Evolutionary conservation across 2,888 invertebrate genomes (phyloP).

Genomic region (Azorinus chamasolen): DNA sequence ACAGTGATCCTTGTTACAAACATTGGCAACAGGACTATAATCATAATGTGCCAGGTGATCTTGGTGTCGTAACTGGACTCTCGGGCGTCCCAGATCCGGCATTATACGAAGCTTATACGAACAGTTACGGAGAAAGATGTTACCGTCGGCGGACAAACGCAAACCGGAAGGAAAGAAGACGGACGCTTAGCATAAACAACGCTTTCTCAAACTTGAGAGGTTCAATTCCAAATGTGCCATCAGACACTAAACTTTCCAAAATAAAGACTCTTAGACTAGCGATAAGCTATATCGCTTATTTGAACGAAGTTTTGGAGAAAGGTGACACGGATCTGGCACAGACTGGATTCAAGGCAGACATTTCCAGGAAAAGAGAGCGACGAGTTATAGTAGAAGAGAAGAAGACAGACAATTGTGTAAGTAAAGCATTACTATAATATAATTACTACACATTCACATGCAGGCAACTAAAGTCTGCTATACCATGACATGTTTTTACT

Average conservation of each 20-base stretch:
- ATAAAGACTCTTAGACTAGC: conserved; percentile 98
- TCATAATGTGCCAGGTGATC: conserved; percentile 22
- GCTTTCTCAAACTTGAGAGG: conserved; percentile 97
- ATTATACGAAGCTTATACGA: conserved; percentile 61
- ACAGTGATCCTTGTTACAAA: conserved; percentile 44
- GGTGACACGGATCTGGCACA: conserved; percentile 90
- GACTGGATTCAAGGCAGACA: conserved; percentile 93
- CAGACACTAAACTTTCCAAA: conserved; percentile 97
- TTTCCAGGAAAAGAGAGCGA: conserved; percentile 87
- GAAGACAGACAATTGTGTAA: conserved; percentile 60
- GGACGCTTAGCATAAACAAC: conserved; percentile 97
- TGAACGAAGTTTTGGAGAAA: conserved; percentile 94
- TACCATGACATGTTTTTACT: too few species aligned
- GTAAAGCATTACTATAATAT: conserved; percentile 24
- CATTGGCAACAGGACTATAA: conserved; percentile 34
- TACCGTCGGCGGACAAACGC: conserved; percentile 89
- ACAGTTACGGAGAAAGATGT: conserved; percentile 75
- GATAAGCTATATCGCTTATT: conserved; percentile 90
- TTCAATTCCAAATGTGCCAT: conserved; percentile 98
- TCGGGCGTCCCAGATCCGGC: conserved; percentile 41
- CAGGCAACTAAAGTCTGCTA: too few species aligned
- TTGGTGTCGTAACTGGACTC: conserved; percentile 9
- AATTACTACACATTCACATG: too few species aligned
- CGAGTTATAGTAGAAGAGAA: conserved; percentile 46
- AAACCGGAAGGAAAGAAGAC: conserved; percentile 96